Percentiles rank a stretch among this genome's conserved stretches.
Evolutionary conservation across 2,797 vertebrate genomes (phyloP).

Genomic region (Ispidina picta): DNA sequence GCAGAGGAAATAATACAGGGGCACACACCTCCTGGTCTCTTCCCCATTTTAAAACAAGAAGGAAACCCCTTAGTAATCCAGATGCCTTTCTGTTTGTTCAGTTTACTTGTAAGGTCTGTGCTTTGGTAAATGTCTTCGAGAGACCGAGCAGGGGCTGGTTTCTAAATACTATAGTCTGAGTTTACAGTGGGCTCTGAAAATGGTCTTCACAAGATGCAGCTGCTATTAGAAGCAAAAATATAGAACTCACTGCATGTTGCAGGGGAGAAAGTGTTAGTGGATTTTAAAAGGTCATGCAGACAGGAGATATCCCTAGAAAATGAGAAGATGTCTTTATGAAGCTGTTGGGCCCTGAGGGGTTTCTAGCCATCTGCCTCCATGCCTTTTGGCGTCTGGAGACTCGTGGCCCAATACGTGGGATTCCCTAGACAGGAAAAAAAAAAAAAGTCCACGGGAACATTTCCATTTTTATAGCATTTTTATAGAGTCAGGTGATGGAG

Average conservation of each 20-base stretch:
- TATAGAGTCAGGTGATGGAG: background rate
- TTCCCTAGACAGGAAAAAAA: background rate
- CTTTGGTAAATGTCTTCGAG: conserved; percentile 8
- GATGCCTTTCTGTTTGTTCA: conserved; percentile 15
- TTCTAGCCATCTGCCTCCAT: background rate
- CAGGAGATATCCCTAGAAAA: background rate
- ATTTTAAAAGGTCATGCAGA: conserved; percentile 2
- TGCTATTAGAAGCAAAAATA: background rate
- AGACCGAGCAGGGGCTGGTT: background rate
- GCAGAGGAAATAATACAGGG: background rate
- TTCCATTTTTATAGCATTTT: background rate
- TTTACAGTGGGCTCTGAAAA: background rate
- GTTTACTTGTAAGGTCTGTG: conserved; percentile 11
- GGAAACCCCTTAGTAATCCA: background rate
- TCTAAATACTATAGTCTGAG: background rate
- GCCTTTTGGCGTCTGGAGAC: background rate
- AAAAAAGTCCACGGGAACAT: background rate
- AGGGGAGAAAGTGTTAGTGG: background rate
- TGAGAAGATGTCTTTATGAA: background rate
- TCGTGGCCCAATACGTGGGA: background rate
- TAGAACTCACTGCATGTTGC: background rate
- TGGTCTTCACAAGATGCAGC: background rate
- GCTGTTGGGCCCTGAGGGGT: background rate
- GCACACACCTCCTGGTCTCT: background rate
- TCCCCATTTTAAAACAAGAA: background rate